A percentile compares a stretch with the other conserved stretches of the same genome.
phyloP scores from a whole-genome alignment of 2,888 invertebrate species.

The Gandaritis pyraliata region DNA sequence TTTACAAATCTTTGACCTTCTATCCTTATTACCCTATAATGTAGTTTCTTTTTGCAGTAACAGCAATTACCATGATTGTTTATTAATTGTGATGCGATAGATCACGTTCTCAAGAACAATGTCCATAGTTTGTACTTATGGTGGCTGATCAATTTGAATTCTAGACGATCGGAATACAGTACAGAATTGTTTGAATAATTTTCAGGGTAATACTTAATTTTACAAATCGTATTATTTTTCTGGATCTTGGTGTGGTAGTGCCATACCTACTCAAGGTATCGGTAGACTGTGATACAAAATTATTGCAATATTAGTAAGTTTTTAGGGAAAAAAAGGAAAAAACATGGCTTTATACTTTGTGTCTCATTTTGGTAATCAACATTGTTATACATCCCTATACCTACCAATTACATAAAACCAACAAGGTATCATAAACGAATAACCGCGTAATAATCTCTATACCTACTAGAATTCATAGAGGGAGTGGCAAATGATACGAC shows the following conservation, averaged over 20 bases:
- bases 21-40: not conserved
- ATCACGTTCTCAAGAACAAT: slow-evolving; percentile 39
- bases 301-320: no score
- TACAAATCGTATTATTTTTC: no score
- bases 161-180: no score
- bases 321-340: no score
- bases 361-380: no score
- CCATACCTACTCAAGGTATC: no score
- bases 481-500: slow-evolving; percentile 43
- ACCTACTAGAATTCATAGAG: slow-evolving; percentile 12
- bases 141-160: not conserved
- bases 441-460: slow-evolving; percentile 13
- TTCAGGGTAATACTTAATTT: no score
- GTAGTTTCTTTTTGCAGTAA: slow-evolving; percentile 2
- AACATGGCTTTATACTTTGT: no score
- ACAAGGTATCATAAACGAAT: slow-evolving; percentile 11
- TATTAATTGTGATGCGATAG: slow-evolving; percentile 48
- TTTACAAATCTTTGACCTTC: slow-evolving; percentile 1
- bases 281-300: no score
- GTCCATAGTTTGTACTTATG: slow-evolving; percentile 26
- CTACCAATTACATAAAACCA: not conserved
- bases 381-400: not conserved
- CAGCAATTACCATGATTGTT: slow-evolving; percentile 32
- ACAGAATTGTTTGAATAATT: no score
- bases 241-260: no score